phyloP scores from a whole-genome alignment of 2,797 vertebrate genomes.

The Kryptopterus vitreolus region DNA sequence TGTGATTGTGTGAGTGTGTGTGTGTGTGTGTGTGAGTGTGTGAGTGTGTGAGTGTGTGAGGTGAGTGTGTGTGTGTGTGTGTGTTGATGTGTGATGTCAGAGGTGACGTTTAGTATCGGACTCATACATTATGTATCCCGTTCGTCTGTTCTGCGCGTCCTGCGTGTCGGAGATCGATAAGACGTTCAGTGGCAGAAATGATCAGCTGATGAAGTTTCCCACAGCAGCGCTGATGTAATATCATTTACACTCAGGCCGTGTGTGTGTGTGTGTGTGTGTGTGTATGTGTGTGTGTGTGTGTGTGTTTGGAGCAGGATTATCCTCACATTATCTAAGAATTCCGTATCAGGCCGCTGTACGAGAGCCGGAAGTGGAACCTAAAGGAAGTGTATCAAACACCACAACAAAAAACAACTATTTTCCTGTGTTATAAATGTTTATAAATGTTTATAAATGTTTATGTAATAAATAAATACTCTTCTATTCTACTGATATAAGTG shows the following conservation, averaged over 20 bases:
- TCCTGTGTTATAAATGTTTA: too few species aligned
- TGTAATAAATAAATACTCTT: too few species aligned
- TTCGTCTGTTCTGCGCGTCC: conserved; percentile 31
- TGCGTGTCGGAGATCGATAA: conserved; percentile 45
- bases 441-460: too few species aligned
- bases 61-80: background rate
- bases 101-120: conserved; percentile 49
- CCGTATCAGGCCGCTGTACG: background rate
- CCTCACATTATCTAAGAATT: background rate
- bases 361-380: background rate
- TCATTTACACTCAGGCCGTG: background rate
- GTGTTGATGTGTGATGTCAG: conserved; percentile 25
- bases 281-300: background rate
- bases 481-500: too few species aligned
- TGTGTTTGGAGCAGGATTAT: background rate
- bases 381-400: background rate
- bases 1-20: too few species aligned
- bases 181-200: conserved; percentile 48
- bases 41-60: too few species aligned
- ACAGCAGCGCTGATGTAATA: conserved; percentile 17
- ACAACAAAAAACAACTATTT: too few species aligned
- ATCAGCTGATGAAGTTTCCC: conserved; percentile 45
- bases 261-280: conserved; percentile 6
- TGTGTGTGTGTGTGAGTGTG: too few species aligned
- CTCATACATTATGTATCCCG: conserved; percentile 54